These are phyloP conservation scores for Aphelinus certus DNA, from an alignment of 1,140 invertebrate species.

Conservation along the genomic window DNA sequence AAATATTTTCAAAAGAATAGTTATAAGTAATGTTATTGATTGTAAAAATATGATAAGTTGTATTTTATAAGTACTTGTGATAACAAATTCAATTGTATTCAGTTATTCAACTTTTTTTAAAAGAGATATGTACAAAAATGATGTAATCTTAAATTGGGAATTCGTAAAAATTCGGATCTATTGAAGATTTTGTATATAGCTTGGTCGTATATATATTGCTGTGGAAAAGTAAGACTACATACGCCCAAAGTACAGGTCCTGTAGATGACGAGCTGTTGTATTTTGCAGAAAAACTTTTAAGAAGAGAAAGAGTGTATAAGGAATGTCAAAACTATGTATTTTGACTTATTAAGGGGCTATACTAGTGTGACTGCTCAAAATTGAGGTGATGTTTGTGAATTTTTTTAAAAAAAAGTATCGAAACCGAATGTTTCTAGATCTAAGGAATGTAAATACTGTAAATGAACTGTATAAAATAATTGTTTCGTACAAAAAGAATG, in stretches of 20 bases:
- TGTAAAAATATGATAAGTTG: slow-evolving; percentile 41
- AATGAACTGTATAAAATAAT: too few relatives aligned
- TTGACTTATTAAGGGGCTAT: slow-evolving; percentile 40
- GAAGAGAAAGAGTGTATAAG: slow-evolving; percentile 29
- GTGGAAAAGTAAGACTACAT: slow-evolving; percentile 10
- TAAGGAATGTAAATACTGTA: too few relatives aligned
- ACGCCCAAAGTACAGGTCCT: slow-evolving; percentile 22
- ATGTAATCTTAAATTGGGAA: not conserved
- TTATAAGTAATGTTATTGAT: slow-evolving; percentile 37
- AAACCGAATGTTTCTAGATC: too few relatives aligned
- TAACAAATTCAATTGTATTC: not conserved
- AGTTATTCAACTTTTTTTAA: not conserved
- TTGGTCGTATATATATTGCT: not conserved
- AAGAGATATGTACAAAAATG: not conserved
- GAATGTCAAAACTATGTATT: slow-evolving; percentile 46
- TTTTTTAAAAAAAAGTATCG: too few relatives aligned
- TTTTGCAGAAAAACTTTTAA: slow-evolving; percentile 22
- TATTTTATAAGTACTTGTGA: slow-evolving; percentile 42
- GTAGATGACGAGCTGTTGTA: slow-evolving; percentile 30
- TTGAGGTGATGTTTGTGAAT: too few relatives aligned
- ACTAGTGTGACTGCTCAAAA: too few relatives aligned
- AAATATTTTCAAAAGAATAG: not conserved
- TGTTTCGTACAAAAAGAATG: too few relatives aligned
- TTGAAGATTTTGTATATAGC: slow-evolving; percentile 14
- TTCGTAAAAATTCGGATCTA: slow-evolving; percentile 1